Base-by-base conservation (phyloP, 2,797 vertebrate genomes). In the Ammospiza maritima region DNA sequence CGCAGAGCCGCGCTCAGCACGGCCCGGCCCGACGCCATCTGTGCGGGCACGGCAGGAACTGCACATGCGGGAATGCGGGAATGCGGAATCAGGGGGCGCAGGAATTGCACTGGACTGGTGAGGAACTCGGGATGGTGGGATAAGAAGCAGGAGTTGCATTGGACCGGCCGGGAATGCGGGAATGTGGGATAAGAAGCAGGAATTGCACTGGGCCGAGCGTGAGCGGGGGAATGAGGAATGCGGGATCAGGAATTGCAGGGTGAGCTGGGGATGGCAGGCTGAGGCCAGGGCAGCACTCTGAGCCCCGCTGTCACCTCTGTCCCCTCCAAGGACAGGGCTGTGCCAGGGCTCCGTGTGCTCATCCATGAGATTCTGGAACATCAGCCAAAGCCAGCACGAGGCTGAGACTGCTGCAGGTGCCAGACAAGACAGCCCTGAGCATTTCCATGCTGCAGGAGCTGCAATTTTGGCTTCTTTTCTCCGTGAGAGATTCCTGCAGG, bases 101-200 rank as follows among this genome's bases (percentile, higher is more conserved):
- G n/a, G 56, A 57, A 16, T 40, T 40, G 40, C 40, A 40, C 13
- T 15, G 40, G 40, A 40, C 40, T 6, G 40, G 40, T 40, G 13
- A 40, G 40, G 40, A 40, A 40, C 40, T 40, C 40, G 40, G 40
- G 40, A 40, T 40, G 40, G 40, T 40, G 40, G 40, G 40, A 40
- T 40, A 40, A 40, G 40, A 40, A 40, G 40, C 40, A 40, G 40
- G 40, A 40, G 40, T 5, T 23, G 54, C 56, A 25, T 10, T 45
- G 40, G 53, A 6, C 1, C 1, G 2, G 9, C 34, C 34, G 3
- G 38, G 27, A 26, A 23, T 14, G 1, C 29, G 9, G 54, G 54
- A n/a, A 6, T 7, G 50, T 1, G 26, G 38, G 26, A 32, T 9
- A 19, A 10, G n/a, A 34, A 7, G 20, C 40, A 26, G 62, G 27